Base-by-base conservation (phyloP, 2,888 invertebrate genomes). In the Sialis lutaria region DNA sequence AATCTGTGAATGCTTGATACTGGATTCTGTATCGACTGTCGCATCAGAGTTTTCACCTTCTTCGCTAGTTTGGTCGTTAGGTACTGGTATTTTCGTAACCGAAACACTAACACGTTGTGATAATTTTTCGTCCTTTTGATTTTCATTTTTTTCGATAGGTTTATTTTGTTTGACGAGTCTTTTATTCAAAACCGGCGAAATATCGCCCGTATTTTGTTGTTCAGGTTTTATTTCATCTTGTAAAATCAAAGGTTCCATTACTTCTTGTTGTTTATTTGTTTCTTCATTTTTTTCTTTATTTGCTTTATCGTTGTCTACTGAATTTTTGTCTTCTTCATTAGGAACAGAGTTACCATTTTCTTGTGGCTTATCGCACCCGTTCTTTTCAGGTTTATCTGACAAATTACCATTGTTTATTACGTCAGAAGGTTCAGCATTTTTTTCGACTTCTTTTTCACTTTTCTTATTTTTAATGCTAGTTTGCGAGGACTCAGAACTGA, bases 241-340 rank as follows among this genome's bases (percentile, higher is more conserved):
- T 7, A 31, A 43, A 33, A 43, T 22, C 5, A 43, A 13, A n/a
- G 43, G 43, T 33, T 43, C 43, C 43, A 34, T 43, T 33, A 12
- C 8, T 12, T 34, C 34, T 31, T 7, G 4, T 2, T 31, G 9
- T 7, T 9, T 33, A 8, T 43, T 30, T 37, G n/a, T 37, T 37
- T 37, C 37, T 10, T 6, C n/a, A 2, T 2, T 37, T 37, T 6
- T 10, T 10, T 37, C 37, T 10, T 37, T 37, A 6, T 37, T 37
- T 37, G 6, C 37, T 6, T 37, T 37, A 10, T 37, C 37, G 1
- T 6, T 6, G 8, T 37, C 37, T 7, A 6, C 10, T n/a, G 6
- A 37, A 37, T 33, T 9, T 10, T 43, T 43, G n/a, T 33, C 33
- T 10, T 43, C 34, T 8, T 30, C 12, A 13, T 43, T 34, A 12